Evolutionary conservation across 30 jellyfish, hydroid and myxozoan genomes (phyloP), one percentile per base, ranked within the genome.

Genomic region (Cassiopea xamachana): DNA sequence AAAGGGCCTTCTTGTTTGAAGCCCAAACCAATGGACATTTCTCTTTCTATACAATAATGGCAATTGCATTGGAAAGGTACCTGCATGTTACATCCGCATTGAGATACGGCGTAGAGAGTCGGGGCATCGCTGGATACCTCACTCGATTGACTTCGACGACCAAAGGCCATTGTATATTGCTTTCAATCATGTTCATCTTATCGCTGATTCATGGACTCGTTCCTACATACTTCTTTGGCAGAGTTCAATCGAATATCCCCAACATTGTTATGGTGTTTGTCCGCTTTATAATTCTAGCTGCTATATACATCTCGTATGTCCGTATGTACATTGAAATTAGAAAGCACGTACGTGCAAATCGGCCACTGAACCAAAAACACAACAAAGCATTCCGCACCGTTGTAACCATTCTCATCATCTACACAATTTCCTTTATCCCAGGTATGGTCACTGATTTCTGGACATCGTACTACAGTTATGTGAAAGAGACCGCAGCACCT

Each of bases 11-110:
- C 13, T 58, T 80, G 86, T 88, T 88, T 45, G 27, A 67, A 3
- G 90, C 90, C 39, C 90, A 70, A 13, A 69, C 90, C 69, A 88
- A 88, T 62, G 95, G 89, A 5, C 95, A 88, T 79, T 78, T 88
- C 47, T 88, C 95, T 47, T 69, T 64, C 62, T 88, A 88, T 50
- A 43, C 80, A 45, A 67, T 88, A 13, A 19, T 79, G 75, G 80
- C 87, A 44, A 88, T 88, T 14, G 90, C 95, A 7, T 6, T 64
- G 13, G 90, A 88, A 61, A 44, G 90, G 68, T 88, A 77, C 81
- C 58, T 88, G 1, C 78, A 79, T 73, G 58, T 88, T 10, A 58
- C 60, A 0, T 7, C 82, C 10, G 10, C 87, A 51, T 2, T 88
- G 60, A 48, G n/a, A 39, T 62, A 8, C 14, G 74, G 74, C 14